A percentile compares a stretch with the other conserved stretches of the same genome.
These are phyloP conservation scores for Akabosia matsudoensis DNA, from an alignment of 1,140 invertebrate species.

Conservation along the genomic window DNA sequence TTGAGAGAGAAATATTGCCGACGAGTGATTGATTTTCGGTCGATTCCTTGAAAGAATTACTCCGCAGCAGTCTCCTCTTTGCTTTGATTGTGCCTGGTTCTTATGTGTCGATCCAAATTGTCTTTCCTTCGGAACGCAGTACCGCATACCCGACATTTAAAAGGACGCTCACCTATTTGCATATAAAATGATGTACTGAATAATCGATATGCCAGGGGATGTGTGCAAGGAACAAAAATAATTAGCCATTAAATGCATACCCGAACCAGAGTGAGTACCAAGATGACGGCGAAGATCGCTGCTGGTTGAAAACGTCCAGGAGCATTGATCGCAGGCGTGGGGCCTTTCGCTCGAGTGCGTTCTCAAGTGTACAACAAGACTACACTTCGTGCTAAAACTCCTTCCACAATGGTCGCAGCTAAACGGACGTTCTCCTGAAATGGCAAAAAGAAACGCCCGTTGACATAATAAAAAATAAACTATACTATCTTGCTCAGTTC, in stretches of 20 bases:
- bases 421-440: slow-evolving; percentile 57
- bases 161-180: slow-evolving; percentile 58
- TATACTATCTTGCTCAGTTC: too few species aligned
- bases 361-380: slow-evolving; percentile 50
- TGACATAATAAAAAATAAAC: too few species aligned
- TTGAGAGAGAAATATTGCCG: not conserved
- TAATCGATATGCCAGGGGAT: too few species aligned
- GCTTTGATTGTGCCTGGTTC: slow-evolving; percentile 60
- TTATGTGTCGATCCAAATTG: slow-evolving; percentile 62
- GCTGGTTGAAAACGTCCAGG: slow-evolving; percentile 56
- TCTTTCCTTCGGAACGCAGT: slow-evolving; percentile 61
- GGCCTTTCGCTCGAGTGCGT: slow-evolving; percentile 52
- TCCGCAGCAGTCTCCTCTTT: slow-evolving; percentile 37
- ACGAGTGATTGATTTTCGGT: slow-evolving; percentile 11
- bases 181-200: slow-evolving; percentile 44
- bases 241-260: slow-evolving; percentile 47
- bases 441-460: slow-evolving; percentile 19
- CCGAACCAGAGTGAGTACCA: slow-evolving; percentile 56
- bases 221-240: not conserved
- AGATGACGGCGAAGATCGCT: slow-evolving; percentile 58
- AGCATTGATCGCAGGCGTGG: slow-evolving; percentile 56
- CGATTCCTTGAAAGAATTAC: slow-evolving; percentile 13
- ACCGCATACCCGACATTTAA: slow-evolving; percentile 60
- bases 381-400: slow-evolving; percentile 56
- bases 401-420: slow-evolving; percentile 57